Conservation (phyloP, 53 echinoderm and acorn worm genomes). For the Hippasteria phrygiana region DNA sequence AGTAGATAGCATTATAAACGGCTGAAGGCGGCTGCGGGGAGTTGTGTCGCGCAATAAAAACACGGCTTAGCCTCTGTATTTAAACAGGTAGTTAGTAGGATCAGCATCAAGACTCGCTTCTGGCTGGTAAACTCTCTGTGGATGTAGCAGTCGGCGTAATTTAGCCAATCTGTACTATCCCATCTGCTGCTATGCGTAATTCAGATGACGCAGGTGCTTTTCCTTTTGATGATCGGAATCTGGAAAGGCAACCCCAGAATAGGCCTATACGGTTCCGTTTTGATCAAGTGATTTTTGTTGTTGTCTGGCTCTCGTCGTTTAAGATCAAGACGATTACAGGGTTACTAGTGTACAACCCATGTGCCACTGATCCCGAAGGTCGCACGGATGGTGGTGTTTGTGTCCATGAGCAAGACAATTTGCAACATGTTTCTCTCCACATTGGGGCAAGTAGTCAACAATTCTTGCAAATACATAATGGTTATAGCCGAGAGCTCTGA, state of each 20-base stretch:
- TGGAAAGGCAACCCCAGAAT: background rate
- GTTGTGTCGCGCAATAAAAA: background rate
- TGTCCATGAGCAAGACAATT: background rate
- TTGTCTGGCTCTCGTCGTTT: too few relatives aligned
- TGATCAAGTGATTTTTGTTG: too few relatives aligned
- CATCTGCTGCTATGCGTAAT: background rate
- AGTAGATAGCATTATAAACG: conserved; percentile 2
- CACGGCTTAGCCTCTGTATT: background rate
- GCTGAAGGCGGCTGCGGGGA: background rate
- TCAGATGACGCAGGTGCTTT: background rate
- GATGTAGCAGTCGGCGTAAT: background rate
- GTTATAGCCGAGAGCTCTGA: too few relatives aligned
- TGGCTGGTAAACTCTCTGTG: background rate
- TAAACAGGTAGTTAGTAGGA: background rate
- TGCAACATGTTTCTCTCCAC: background rate
- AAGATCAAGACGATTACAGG: too few relatives aligned
- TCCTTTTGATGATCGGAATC: background rate
- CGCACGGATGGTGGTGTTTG: background rate
- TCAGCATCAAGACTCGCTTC: background rate
- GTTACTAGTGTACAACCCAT: too few relatives aligned
- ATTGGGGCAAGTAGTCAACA: background rate
- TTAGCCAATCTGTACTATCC: background rate
- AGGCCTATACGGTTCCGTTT: too few relatives aligned
- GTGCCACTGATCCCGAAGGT: background rate
- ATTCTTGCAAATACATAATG: background rate